These are phyloP conservation scores for Antennarius striatus DNA, from an alignment of 2,113 vertebrate genomes.

Conservation along the genomic window DNA sequence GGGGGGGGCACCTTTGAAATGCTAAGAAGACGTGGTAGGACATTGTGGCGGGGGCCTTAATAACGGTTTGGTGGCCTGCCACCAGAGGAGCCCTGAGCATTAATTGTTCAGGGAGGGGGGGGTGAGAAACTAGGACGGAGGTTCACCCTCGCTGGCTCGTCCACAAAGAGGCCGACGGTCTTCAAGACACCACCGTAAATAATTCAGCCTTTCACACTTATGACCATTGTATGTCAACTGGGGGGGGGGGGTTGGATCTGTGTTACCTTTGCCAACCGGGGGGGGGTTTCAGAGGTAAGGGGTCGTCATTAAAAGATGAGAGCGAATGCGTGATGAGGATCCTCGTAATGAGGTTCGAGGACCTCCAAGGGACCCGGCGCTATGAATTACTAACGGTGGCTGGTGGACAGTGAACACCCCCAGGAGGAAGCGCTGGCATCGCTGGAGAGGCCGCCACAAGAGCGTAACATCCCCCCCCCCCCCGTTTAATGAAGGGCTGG, in stretches of 20 bases:
- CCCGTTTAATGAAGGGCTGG: conserved; percentile 78
- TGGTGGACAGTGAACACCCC: conserved; percentile 70
- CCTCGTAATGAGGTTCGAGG: conserved; percentile 75
- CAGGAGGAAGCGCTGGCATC: conserved; percentile 69
- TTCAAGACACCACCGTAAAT: conserved; percentile 62
- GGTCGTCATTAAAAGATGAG: conserved; percentile 70
- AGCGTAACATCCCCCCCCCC: conserved; percentile 38
- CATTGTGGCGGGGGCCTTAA: conserved; percentile 70
- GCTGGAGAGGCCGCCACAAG: conserved; percentile 63
- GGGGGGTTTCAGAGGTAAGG: conserved; percentile 27
- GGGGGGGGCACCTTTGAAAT: conserved; percentile 74
- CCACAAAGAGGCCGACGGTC: conserved; percentile 65
- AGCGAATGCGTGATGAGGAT: conserved; percentile 68
- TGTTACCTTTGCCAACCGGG: conserved; percentile 22
- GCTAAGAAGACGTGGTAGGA: conserved; percentile 67
- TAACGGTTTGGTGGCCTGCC: conserved; percentile 75
- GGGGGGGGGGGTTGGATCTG: conserved; percentile 15
- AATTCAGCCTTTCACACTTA: conserved; percentile 53
- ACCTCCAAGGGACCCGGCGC: conserved; percentile 71
- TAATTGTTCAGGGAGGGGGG: conserved; percentile 71
- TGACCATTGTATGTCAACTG: conserved; percentile 51
- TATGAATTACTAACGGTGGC: conserved; percentile 79
- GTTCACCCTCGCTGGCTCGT: conserved; percentile 59
- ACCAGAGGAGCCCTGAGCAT: conserved; percentile 55
- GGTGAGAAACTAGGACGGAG: conserved; percentile 68